Percentiles rank a stretch among this genome's conserved stretches.
Conservation (phyloP, 1,140 invertebrate species). For the Stenopsyche tienmushanensis region DNA sequence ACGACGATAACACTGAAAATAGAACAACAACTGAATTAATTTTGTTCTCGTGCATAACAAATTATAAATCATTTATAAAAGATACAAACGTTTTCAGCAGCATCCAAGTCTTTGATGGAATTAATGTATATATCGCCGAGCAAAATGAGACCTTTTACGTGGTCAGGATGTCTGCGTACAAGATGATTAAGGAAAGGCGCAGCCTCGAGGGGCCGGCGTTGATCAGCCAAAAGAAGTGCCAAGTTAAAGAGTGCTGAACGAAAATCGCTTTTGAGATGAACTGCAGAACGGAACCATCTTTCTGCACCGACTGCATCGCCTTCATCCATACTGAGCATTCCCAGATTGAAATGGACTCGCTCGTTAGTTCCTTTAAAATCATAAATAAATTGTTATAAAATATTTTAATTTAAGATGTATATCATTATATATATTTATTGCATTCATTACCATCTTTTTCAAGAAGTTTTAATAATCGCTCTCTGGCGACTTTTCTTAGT, state of each 20-base stretch:
- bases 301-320: constrained; percentile 84
- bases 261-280: constrained; percentile 83
- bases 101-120: constrained; percentile 90
- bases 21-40: neutral
- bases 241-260: constrained; percentile 93
- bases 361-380: constrained; percentile 74
- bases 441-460: constrained; percentile 63
- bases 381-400: constrained; percentile 12
- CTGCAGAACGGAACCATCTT: constrained; percentile 83
- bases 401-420: neutral
- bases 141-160: constrained; percentile 91
- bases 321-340: constrained; percentile 96
- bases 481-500: constrained; percentile 73
- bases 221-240: constrained; percentile 85
- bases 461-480: constrained; percentile 78
- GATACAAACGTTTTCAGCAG: constrained; percentile 74
- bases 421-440: neutral
- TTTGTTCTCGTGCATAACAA: neutral
- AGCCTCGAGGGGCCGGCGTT: constrained; percentile 85
- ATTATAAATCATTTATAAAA: neutral
- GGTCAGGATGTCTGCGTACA: constrained; percentile 88
- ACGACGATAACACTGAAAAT: constrained; percentile 79
- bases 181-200: constrained; percentile 91
- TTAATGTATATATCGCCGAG: constrained; percentile 97
- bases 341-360: constrained; percentile 90